Conservation (phyloP, 2,797 vertebrate genomes). For the Xiphorhynchus erythropygius region DNA sequence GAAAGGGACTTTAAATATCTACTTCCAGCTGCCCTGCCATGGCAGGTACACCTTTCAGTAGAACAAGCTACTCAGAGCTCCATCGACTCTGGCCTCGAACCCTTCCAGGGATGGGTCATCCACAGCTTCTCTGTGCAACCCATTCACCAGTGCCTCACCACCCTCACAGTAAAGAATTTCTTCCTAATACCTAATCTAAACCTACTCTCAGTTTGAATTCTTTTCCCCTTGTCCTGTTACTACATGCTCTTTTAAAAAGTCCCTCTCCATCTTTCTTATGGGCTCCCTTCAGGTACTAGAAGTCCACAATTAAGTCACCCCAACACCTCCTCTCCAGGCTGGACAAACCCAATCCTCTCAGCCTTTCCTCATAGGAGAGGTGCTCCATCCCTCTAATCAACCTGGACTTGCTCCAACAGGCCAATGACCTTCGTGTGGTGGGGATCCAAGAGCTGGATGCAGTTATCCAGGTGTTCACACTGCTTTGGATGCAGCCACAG, state of each 20-base stretch:
- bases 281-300: neutral
- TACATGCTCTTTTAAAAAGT: neutral
- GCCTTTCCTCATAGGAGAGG: neutral
- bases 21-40: neutral
- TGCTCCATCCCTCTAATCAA: too few species aligned
- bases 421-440: neutral
- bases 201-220: neutral
- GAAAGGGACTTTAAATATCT: neutral
- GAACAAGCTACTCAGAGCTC: neutral
- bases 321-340: neutral
- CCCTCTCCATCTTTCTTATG: neutral
- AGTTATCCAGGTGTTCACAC: neutral
- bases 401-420: neutral
- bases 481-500: neutral
- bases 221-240: neutral
- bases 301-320: neutral
- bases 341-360: neutral
- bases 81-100: neutral
- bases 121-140: neutral
- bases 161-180: neutral
- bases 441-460: neutral
- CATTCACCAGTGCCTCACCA: neutral
- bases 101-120: neutral
- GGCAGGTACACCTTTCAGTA: neutral
- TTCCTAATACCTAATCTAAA: neutral